Evolutionary conservation across 2,797 vertebrate species (phyloP).

Genomic region (Myiotriccus ornatus): DNA sequence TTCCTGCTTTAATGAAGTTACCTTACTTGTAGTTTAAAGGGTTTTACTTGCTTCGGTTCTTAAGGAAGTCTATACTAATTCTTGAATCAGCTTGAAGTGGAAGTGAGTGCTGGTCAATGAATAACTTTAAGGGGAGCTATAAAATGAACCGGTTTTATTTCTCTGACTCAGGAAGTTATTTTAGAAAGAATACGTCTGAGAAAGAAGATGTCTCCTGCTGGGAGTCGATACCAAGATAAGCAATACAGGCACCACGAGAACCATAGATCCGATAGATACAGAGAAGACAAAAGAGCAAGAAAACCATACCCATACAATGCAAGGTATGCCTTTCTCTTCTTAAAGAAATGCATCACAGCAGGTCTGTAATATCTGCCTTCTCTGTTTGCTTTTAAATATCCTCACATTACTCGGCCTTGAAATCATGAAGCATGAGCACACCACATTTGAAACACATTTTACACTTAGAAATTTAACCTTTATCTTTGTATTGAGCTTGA

Average conservation of each 20-base stretch:
- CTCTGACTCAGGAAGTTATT: slow-evolving; percentile 9
- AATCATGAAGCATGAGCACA: background rate
- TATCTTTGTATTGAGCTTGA: background rate
- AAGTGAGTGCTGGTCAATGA: slow-evolving; percentile 9
- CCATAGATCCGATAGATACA: background rate
- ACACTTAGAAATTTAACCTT: background rate
- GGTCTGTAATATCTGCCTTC: background rate
- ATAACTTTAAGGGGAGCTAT: slow-evolving; percentile 24
- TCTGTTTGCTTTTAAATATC: background rate
- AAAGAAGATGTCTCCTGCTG: slow-evolving; percentile 22
- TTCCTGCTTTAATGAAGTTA: background rate
- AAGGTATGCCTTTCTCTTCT: background rate
- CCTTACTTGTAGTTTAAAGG: background rate
- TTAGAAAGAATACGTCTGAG: background rate
- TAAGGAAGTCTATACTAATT: background rate
- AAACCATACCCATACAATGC: background rate
- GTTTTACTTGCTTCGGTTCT: background rate
- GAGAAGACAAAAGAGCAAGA: slow-evolving; percentile 12
- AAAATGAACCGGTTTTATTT: background rate
- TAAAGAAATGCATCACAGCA: background rate
- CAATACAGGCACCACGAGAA: background rate
- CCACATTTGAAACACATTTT: background rate
- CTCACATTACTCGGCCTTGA: background rate
- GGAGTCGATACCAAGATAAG: slow-evolving; percentile 18
- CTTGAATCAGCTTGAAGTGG: background rate